Conservation (phyloP, 2,113 vertebrate species). For the Ornithorhynchus anatinus region DNA sequence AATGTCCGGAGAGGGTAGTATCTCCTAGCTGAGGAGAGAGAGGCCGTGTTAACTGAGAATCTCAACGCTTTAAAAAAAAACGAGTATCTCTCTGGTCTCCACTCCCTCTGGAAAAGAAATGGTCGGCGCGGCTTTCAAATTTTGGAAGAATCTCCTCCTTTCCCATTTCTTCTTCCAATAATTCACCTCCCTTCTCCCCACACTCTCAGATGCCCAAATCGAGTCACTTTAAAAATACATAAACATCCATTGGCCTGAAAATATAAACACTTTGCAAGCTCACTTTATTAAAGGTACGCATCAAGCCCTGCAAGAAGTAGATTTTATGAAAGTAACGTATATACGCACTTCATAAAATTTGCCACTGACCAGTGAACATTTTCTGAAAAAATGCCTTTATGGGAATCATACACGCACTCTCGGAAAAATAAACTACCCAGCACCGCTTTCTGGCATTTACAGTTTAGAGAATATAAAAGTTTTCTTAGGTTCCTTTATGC, state of each 20-base stretch:
- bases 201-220: background rate
- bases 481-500: constrained; percentile 51
- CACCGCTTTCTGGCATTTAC: constrained; percentile 43
- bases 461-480: constrained; percentile 38
- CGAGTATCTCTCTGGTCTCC: background rate
- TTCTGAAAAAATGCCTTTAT: constrained; percentile 15
- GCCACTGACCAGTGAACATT: background rate
- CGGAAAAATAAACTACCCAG: constrained; percentile 48
- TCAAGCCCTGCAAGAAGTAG: background rate
- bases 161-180: background rate
- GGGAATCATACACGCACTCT: background rate
- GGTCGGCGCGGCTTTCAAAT: background rate
- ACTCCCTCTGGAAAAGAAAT: background rate
- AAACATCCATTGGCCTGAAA: constrained; percentile 10
- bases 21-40: background rate
- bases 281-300: constrained; percentile 31
- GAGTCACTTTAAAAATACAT: background rate
- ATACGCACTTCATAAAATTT: constrained; percentile 38
- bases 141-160: background rate
- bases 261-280: background rate
- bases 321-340: background rate
- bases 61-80: background rate
- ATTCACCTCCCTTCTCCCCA: background rate
- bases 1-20: background rate
- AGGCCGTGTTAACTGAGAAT: background rate